Evolutionary conservation across 2,797 vertebrate species (phyloP).

Genomic region (Melanotaenia pygmaea): DNA sequence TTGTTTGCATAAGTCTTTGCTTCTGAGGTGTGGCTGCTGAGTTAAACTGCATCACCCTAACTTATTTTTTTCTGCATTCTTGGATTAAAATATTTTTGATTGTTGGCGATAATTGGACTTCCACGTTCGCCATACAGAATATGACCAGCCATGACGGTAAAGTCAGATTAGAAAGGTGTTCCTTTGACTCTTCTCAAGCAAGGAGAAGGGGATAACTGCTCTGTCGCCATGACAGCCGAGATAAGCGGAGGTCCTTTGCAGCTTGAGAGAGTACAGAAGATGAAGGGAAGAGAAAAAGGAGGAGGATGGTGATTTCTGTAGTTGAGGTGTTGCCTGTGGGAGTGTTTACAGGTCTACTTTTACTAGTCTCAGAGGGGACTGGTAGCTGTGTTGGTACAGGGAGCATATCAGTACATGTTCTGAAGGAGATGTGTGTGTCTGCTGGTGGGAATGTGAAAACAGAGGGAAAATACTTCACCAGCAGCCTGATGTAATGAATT

Average conservation of each 20-base stretch:
- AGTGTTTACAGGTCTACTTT: slow-evolving; percentile 25
- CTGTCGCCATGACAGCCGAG: slow-evolving; percentile 49
- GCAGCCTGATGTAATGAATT: slow-evolving; percentile 47
- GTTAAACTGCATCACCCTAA: slow-evolving; percentile 23
- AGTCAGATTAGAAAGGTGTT: slow-evolving; percentile 51
- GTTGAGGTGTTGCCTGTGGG: slow-evolving; percentile 31
- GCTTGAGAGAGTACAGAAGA: slow-evolving; percentile 31
- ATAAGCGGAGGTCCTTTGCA: slow-evolving; percentile 46
- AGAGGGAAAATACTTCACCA: slow-evolving; percentile 46
- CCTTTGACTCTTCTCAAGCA: slow-evolving; percentile 28
- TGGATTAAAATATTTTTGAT: slow-evolving; percentile 21
- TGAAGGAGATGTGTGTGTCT: slow-evolving; percentile 27
- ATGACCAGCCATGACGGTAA: slow-evolving; percentile 27
- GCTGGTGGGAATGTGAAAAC: slow-evolving; percentile 28
- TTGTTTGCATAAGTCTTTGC: slow-evolving; percentile 60
- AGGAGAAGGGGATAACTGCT: slow-evolving; percentile 38
- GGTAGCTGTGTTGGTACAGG: slow-evolving; percentile 32
- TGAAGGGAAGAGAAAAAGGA: slow-evolving; percentile 23
- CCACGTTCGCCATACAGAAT: slow-evolving; percentile 18
- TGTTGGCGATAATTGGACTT: slow-evolving; percentile 14
- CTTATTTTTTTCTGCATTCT: background rate
- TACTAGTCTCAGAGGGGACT: slow-evolving; percentile 48
- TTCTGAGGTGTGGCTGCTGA: slow-evolving; percentile 40
- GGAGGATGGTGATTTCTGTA: slow-evolving; percentile 17
- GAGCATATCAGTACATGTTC: slow-evolving; percentile 16